A percentile compares a stretch with the other conserved stretches of the same genome.
phyloP scores from a whole-genome alignment of 2,888 invertebrate species.

The Drosophila fungiperda region DNA sequence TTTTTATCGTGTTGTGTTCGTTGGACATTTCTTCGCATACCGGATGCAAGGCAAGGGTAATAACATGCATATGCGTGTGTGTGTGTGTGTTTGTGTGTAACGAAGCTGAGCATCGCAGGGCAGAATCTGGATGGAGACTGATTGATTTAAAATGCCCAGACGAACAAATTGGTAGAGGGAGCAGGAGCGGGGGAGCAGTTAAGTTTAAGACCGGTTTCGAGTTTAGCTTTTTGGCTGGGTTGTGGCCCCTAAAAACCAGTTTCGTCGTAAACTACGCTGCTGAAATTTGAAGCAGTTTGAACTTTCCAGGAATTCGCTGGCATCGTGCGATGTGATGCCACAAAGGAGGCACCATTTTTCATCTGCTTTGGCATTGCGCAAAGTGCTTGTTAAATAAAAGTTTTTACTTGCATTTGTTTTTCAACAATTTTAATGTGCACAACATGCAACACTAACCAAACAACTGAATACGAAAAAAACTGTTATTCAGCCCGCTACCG shows the following conservation, averaged over 20 bases:
- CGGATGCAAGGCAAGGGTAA: conserved; percentile 42
- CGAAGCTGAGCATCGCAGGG: conserved; percentile 43
- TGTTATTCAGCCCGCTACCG: conserved; percentile 30
- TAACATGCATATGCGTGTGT: not conserved
- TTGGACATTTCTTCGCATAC: conserved; percentile 69
- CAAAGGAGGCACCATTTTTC: conserved; percentile 25
- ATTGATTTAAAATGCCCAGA: conserved; percentile 67
- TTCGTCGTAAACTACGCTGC: conserved; percentile 41
- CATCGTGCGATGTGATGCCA: conserved; percentile 41
- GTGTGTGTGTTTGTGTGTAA: conserved; percentile 5
- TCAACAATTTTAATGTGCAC: conserved; percentile 38
- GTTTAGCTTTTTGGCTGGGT: conserved; percentile 27
- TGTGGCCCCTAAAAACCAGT: conserved; percentile 64
- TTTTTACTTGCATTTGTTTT: conserved; percentile 36
- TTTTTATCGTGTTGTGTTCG: conserved; percentile 58
- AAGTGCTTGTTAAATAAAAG: conserved; percentile 56
- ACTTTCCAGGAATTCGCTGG: conserved; percentile 73
- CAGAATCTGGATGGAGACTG: conserved; percentile 57
- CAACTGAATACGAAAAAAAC: not conserved
- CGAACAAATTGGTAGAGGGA: not conserved
- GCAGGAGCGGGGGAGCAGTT: conserved; percentile 11
- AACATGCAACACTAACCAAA: conserved; percentile 15
- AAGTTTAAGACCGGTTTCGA: conserved; percentile 57
- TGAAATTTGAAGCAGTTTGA: conserved; percentile 69
- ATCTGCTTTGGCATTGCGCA: conserved; percentile 31